Conservation (phyloP, 2,888 invertebrate species). For the Carabus problematicus region DNA sequence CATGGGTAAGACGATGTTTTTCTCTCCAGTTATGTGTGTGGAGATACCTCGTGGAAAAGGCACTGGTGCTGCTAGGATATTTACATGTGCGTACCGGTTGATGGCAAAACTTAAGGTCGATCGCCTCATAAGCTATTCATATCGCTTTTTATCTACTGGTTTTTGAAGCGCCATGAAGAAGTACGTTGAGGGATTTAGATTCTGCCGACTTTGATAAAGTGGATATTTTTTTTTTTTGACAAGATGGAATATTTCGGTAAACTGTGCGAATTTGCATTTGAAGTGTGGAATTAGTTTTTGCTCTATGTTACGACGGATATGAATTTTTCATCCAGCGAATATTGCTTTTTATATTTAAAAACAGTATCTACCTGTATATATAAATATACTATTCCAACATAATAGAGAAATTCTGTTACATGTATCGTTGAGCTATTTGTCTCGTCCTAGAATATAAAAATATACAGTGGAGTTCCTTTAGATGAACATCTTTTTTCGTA, state of each 20-base stretch:
- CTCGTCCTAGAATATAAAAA: no score
- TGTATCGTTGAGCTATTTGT: no score
- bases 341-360: conserved; percentile 14
- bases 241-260: conserved; percentile 39
- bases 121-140: conserved; percentile 42
- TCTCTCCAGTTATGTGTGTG: neutral
- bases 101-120: conserved; percentile 4
- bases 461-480: no score
- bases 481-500: no score
- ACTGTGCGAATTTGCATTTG: conserved; percentile 39
- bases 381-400: no score
- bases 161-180: conserved; percentile 39
- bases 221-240: conserved; percentile 40
- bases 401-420: no score
- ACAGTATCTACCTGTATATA: no score
- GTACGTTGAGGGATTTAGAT: conserved; percentile 39
- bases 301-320: conserved; percentile 22
- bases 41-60: neutral
- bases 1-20: neutral
- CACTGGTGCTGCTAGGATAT: neutral
- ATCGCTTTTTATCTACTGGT: conserved; percentile 42
- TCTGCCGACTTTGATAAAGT: conserved; percentile 42
- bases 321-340: conserved; percentile 38
- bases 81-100: neutral
- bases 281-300: conserved; percentile 38